Base-by-base conservation (phyloP, 2,888 invertebrate genomes). In the Drosophila meridionalis region DNA sequence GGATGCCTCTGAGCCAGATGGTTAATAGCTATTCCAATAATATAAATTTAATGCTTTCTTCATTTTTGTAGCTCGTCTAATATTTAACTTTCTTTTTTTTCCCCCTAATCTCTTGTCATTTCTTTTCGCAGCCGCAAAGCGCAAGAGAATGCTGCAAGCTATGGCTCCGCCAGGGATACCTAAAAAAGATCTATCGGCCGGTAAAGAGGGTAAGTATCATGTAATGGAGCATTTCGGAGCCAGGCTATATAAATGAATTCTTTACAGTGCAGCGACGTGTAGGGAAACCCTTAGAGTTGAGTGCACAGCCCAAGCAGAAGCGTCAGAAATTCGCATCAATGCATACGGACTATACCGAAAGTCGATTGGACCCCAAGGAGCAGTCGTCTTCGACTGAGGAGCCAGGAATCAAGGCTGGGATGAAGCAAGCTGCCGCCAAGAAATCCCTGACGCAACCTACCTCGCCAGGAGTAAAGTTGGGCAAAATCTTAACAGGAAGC, bases 21-120 rank as follows among this genome's bases (percentile, higher is more conserved):
- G 84, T 85, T 89, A 85, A 89, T 85, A 89, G 69, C 69, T 76
- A 69, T 66, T 67, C 56, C 55, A 55, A 69, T 60, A 69, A 66
- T 79, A 50, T 59, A 38, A 38, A 57, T 14, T 43, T 61, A 6
- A 9, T 9, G 4, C 12, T 3, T 20, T 40, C 3, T 32, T 7
- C 26, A 20, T 26, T 34, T 30, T 47, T 50, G 4, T 12, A 36
- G 55, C 43, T 8, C 7, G 6, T 28, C 30, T 75, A 60, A 53
- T 34, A n/a, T 52, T 42, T 34, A 36, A 28, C 58, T 42, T 63
- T 32, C n/a, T 55, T 40, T 20, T 14, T 43, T 45, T 45, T 26
- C 26, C 1, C 30, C 5, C 30, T 52, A 50, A 58, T 36, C 40
- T 43, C 6, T 14, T 47, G 7, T 14, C 20, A 53, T 26, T 60